Evolutionary conservation across 2,797 vertebrate genomes (phyloP).

Genomic region (Pseudochaenichthys georgianus): DNA sequence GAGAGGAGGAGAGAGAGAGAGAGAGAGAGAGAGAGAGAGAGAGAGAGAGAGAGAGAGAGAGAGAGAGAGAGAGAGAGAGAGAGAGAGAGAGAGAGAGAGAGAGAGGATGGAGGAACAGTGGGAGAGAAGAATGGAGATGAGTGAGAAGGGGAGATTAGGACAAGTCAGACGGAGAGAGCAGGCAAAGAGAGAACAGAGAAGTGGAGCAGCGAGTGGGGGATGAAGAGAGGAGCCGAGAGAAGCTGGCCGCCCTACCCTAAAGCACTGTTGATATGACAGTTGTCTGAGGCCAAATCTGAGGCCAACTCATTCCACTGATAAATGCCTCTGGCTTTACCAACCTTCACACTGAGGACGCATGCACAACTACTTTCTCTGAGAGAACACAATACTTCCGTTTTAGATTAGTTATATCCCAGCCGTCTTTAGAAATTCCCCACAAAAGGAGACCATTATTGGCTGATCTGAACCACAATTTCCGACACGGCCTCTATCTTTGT

Average conservation of each 20-base stretch:
- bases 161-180: conserved; percentile 59
- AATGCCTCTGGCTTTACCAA: conserved; percentile 72
- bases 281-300: conserved; percentile 73
- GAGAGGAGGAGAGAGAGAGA: not conserved
- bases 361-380: conserved; percentile 17
- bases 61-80: conserved; percentile 1
- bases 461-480: conserved; percentile 44
- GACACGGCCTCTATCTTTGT: conserved; percentile 52
- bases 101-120: conserved; percentile 37
- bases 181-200: conserved; percentile 64
- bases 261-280: conserved; percentile 70
- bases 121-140: conserved; percentile 63
- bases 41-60: conserved; percentile 6
- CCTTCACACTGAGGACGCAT: conserved; percentile 63
- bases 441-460: conserved; percentile 33
- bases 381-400: conserved; percentile 39
- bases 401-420: conserved; percentile 47
- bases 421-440: conserved; percentile 26
- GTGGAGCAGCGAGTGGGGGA: conserved; percentile 49
- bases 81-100: conserved; percentile 16
- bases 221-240: conserved; percentile 41
- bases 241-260: conserved; percentile 61
- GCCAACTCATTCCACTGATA: conserved; percentile 77
- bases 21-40: not conserved
- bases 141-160: conserved; percentile 58